A percentile compares a stretch with the other conserved stretches of the same genome.
Conservation (phyloP, 2,113 vertebrate genomes). For the Melanostigma gelatinosum region DNA sequence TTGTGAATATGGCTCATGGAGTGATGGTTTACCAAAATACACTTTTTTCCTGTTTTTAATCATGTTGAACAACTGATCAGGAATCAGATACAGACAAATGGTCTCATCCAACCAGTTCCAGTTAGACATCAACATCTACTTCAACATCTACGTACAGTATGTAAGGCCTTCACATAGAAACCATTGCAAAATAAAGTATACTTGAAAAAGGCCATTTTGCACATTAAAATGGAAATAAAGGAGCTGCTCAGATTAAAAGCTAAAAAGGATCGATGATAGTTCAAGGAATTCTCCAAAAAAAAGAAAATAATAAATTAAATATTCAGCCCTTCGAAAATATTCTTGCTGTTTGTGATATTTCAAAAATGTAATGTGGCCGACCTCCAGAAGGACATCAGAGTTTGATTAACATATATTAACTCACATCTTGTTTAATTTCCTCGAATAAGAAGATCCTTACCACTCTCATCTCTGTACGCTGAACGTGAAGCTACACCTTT, state of each 20-base stretch:
- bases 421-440: background rate
- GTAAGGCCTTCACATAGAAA: constrained; percentile 8
- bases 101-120: background rate
- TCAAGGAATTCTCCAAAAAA: constrained; percentile 8
- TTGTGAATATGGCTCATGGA: background rate
- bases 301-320: constrained; percentile 33
- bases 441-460: background rate
- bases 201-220: constrained; percentile 6
- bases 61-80: constrained; percentile 7
- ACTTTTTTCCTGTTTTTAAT: constrained; percentile 1
- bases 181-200: constrained; percentile 21
- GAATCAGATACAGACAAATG: constrained; percentile 1
- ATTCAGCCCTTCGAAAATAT: background rate
- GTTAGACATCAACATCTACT: background rate
- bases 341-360: constrained; percentile 5
- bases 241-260: constrained; percentile 3
- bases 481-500: background rate
- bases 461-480: background rate
- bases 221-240: background rate
- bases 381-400: background rate
- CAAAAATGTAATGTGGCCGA: background rate
- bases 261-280: background rate
- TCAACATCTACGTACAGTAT: too few species aligned
- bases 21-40: background rate
- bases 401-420: background rate